Base-by-base conservation (phyloP, 2,888 invertebrate genomes). In the Parthenolecanium corni region DNA sequence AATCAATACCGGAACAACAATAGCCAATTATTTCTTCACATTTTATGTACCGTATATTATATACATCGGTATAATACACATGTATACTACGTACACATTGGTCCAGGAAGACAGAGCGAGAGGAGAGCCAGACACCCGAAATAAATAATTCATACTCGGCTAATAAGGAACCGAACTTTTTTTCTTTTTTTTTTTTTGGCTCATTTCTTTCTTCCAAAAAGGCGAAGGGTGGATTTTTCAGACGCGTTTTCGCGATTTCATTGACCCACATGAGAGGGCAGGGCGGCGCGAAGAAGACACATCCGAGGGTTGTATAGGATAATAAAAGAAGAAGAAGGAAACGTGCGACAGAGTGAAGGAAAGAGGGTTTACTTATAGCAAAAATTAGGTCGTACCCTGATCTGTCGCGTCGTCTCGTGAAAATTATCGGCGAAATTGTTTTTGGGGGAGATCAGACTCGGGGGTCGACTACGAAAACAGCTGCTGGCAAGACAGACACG, bases 21-120 rank as follows among this genome's bases (percentile, higher is more conserved):
- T 54, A 40, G 54, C 54, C 54, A 54, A 54, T 54, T 54, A 54
- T 54, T 54, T 54, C 54, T 42, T 54, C 42, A 54, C 54, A 23
- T n/a, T 14, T 1, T 53, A 21, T 6, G 21, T 16, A 14, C n/a
- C n/a, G n/a, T n/a, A n/a, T n/a, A n/a, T n/a, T n/a, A n/a, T n/a
- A n/a, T n/a, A n/a, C n/a, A n/a, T n/a, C n/a, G n/a, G n/a, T n/a
- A n/a, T n/a, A n/a, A n/a, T n/a, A n/a, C n/a, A n/a, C n/a, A n/a
- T n/a, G n/a, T n/a, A 9, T 31, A 31, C 31, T 9, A 31, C 4
- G 31, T 44, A 44, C 18, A 44, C 44, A 14, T n/a, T 14, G 16
- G 18, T n/a, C 44, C 18, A 18, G 3, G 44, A n/a, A 5, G 4
- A n/a, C n/a, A 5, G 12, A 12, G 21, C 47, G 21, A 38, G 38